Conservation (phyloP, 2,797 vertebrate genomes). For the Gallinago nigripennis region DNA sequence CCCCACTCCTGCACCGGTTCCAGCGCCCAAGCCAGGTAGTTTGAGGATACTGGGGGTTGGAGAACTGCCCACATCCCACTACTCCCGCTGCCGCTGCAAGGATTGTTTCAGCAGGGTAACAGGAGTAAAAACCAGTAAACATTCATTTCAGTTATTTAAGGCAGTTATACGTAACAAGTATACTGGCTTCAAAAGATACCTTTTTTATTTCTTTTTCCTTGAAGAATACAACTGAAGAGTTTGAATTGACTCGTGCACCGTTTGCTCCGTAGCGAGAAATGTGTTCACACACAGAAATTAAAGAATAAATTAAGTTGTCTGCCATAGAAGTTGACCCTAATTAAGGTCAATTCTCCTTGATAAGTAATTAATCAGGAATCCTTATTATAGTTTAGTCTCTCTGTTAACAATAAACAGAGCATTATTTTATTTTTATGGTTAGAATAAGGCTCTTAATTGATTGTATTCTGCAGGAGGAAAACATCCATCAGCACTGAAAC, state of each 20-base stretch:
- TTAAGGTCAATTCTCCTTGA: slow-evolving; percentile 83
- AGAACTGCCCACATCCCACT: background rate
- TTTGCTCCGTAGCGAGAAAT: background rate
- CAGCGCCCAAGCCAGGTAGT: background rate
- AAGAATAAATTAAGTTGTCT: slow-evolving; percentile 29
- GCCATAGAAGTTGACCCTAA: slow-evolving; percentile 62
- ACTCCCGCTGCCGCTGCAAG: background rate
- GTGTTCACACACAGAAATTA: background rate
- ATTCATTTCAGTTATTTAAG: background rate
- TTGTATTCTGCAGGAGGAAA: slow-evolving; percentile 4
- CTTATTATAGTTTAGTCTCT: background rate
- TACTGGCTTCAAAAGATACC: background rate
- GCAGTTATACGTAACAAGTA: background rate
- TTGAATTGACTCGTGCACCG: background rate
- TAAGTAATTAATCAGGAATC: slow-evolving; percentile 84
- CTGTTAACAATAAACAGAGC: slow-evolving; percentile 5
- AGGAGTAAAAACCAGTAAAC: background rate
- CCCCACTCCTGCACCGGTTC: background rate
- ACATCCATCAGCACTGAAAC: slow-evolving; percentile 5
- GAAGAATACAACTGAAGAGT: background rate
- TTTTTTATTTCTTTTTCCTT: background rate
- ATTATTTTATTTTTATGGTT: slow-evolving; percentile 57
- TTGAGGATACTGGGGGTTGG: background rate
- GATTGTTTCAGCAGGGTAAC: background rate
- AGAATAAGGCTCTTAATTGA: slow-evolving; percentile 69